Evolutionary conservation across 2,113 vertebrate species (phyloP).

Genomic region (Misgurnus anguillicaudatus): DNA sequence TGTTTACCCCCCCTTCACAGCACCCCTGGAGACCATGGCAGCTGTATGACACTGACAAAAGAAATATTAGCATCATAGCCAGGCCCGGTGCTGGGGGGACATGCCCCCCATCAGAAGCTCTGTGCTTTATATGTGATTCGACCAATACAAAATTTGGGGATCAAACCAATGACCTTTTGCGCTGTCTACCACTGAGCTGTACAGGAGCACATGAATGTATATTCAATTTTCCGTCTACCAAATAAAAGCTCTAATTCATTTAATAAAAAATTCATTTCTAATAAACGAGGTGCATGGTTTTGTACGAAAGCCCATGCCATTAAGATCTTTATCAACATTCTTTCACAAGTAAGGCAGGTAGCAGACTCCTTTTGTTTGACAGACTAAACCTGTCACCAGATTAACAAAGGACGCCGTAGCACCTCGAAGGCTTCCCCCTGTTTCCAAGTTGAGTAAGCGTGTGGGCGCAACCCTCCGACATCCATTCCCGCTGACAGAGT

Average conservation of each 20-base stretch:
- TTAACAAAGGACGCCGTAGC: neutral
- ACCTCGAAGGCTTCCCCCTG: neutral
- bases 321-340: conserved; percentile 28
- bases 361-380: neutral
- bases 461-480: conserved; percentile 30
- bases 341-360: neutral
- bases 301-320: neutral
- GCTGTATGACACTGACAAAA: conserved; percentile 36
- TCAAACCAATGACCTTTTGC: too few relatives aligned
- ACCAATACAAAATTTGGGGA: too few relatives aligned
- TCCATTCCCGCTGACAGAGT: conserved; percentile 26
- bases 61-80: conserved; percentile 11
- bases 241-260: too few relatives aligned
- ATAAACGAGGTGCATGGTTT: neutral
- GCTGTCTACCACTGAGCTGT: too few relatives aligned
- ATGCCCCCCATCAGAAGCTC: too few relatives aligned
- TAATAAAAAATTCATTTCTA: too few relatives aligned
- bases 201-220: too few relatives aligned
- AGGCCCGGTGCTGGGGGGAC: too few relatives aligned
- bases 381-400: conserved; percentile 13
- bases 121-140: too few relatives aligned
- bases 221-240: too few relatives aligned
- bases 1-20: too few relatives aligned
- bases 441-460: conserved; percentile 19
- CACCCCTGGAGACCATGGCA: neutral